These are phyloP conservation scores for Sparidentex hasta DNA, from an alignment of 2,797 vertebrate genomes.

Conservation along the genomic window DNA sequence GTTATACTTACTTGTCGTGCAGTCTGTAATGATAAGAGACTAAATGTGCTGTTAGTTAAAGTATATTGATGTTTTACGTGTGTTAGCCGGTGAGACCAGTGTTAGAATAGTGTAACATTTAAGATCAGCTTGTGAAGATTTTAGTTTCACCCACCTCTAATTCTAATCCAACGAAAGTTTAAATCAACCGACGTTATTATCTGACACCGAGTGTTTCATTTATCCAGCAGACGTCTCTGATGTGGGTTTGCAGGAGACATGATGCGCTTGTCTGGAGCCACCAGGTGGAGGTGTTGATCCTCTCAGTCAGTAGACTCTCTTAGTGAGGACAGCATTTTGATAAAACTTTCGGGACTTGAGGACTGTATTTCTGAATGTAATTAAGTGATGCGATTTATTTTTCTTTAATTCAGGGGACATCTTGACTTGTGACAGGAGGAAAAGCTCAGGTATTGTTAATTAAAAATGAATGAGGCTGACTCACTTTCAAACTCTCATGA, in stretches of 20 bases:
- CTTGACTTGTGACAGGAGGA: neutral
- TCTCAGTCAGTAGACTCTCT: neutral
- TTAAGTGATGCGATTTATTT: neutral
- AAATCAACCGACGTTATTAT: neutral
- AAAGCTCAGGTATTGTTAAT: neutral
- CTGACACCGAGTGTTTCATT: neutral
- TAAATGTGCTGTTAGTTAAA: neutral
- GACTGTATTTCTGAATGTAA: neutral
- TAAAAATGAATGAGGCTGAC: neutral
- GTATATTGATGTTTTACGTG: neutral
- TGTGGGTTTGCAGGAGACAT: too few species aligned
- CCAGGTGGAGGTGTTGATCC: slow-evolving; percentile 56
- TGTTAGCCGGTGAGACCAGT: neutral
- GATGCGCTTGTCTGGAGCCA: slow-evolving; percentile 30
- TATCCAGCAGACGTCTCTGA: neutral
- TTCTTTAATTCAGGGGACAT: neutral
- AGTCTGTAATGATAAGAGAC: neutral
- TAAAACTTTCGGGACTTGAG: neutral
- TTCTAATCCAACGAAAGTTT: neutral
- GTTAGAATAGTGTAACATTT: neutral
- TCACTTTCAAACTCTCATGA: neutral
- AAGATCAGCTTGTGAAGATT: neutral
- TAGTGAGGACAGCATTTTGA: neutral
- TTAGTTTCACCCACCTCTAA: neutral
- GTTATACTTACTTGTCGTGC: too few species aligned